phyloP scores from a whole-genome alignment of 1,140 invertebrate genomes.

The Periplaneta americana region DNA sequence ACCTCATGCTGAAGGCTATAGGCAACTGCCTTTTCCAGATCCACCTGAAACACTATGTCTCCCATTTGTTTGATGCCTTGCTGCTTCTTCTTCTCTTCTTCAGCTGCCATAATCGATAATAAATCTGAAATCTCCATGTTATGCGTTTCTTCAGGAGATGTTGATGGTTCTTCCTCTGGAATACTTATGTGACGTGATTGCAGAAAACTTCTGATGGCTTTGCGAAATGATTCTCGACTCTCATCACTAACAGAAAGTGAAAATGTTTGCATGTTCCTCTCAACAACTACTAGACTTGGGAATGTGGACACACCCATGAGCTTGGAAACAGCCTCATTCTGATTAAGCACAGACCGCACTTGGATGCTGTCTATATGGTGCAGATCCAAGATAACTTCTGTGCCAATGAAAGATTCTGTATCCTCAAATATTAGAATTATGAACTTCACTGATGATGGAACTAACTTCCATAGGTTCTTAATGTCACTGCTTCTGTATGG shows the following conservation, averaged over 20 bases:
- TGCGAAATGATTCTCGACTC: constrained; percentile 31
- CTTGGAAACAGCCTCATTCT: constrained; percentile 43
- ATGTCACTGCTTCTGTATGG: constrained; percentile 37
- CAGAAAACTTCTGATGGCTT: constrained; percentile 41
- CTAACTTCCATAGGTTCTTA: constrained; percentile 41
- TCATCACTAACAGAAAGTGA: constrained; percentile 10
- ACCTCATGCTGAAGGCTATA: constrained; percentile 81
- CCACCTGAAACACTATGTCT: constrained; percentile 69
- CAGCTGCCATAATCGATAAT: constrained; percentile 26
- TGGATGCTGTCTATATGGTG: constrained; percentile 43
- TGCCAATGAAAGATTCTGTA: constrained; percentile 35
- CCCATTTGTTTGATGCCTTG: constrained; percentile 30
- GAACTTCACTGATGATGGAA: constrained; percentile 34
- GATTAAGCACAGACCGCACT: constrained; percentile 47
- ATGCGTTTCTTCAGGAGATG: not conserved
- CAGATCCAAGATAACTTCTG: constrained; percentile 57
- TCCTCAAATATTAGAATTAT: constrained; percentile 56
- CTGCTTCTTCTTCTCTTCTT: constrained; percentile 24
- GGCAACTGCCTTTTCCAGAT: constrained; percentile 77
- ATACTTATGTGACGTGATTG: constrained; percentile 35
- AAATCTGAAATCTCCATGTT: constrained; percentile 26
- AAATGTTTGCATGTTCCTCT: constrained; percentile 26
- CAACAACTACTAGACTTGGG: constrained; percentile 45
- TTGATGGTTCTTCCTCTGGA: constrained; percentile 13
- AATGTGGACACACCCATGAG: constrained; percentile 41